Conservation (phyloP, 2,113 vertebrate species). For the Xiphophorus maculatus region DNA sequence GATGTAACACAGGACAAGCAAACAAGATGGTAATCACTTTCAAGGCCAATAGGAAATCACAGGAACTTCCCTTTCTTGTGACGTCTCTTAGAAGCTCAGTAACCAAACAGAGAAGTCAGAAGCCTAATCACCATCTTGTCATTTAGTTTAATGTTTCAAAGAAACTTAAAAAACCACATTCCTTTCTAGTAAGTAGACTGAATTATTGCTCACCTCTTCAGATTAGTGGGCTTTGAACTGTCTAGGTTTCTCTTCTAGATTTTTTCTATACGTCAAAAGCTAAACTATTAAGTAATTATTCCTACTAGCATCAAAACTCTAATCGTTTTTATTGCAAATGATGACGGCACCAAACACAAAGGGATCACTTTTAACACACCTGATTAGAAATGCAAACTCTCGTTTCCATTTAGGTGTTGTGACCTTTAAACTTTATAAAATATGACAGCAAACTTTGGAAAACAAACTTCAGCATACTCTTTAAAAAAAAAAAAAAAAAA, state of each 20-base stretch:
- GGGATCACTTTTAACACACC: neutral
- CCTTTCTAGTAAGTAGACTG: neutral
- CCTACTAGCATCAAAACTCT: neutral
- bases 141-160: slow-evolving; percentile 1
- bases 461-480: neutral
- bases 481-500: rapidly evolving
- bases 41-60: slow-evolving; percentile 43
- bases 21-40: slow-evolving; percentile 52
- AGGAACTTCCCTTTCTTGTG: slow-evolving; percentile 43
- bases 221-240: neutral
- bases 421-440: neutral
- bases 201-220: neutral
- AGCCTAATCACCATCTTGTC: neutral
- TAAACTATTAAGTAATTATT: neutral
- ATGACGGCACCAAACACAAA: neutral
- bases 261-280: neutral
- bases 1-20: slow-evolving; percentile 53
- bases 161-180: neutral
- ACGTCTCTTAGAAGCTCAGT: slow-evolving; percentile 1
- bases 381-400: neutral
- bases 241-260: neutral
- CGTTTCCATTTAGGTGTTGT: neutral
- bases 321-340: neutral
- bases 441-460: neutral
- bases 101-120: neutral